Evolutionary conservation across 2,797 vertebrate genomes (phyloP).

Genomic region (Chelonia mydas): DNA sequence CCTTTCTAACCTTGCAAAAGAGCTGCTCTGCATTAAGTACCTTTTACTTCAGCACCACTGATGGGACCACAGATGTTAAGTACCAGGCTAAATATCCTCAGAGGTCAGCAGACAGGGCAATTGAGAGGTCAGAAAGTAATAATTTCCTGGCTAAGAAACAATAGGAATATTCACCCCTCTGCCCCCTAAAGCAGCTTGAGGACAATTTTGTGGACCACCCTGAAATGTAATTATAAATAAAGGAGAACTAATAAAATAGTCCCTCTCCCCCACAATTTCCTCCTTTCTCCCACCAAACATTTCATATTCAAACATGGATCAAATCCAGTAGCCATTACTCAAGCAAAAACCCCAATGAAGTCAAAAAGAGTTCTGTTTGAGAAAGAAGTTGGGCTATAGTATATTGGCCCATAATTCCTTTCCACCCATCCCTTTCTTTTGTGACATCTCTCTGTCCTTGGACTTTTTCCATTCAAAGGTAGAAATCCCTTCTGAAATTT

Average conservation of each 20-base stretch:
- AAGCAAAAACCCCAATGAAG: neutral
- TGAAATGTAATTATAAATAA: slow-evolving; percentile 19
- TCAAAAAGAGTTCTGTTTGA: neutral
- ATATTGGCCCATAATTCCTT: neutral
- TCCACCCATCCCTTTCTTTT: neutral
- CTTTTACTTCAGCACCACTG: slow-evolving; percentile 78
- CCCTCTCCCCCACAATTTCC: neutral
- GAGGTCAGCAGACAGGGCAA: slow-evolving; percentile 78
- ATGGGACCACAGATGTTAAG: slow-evolving; percentile 82
- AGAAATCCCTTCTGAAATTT: neutral
- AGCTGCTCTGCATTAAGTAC: slow-evolving; percentile 79
- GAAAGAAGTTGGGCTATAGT: neutral
- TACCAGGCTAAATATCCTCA: slow-evolving; percentile 76
- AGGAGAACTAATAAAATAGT: slow-evolving; percentile 32
- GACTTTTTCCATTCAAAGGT: neutral
- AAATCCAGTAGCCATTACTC: neutral
- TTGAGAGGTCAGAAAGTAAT: slow-evolving; percentile 68
- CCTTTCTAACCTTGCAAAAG: slow-evolving; percentile 83
- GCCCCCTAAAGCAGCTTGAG: slow-evolving; percentile 42
- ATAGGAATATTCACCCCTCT: slow-evolving; percentile 39
- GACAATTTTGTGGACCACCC: neutral
- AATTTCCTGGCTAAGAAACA: slow-evolving; percentile 64
- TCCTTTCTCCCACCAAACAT: accelerated
- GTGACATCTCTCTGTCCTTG: neutral
- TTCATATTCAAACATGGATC: neutral